Percentiles rank a stretch among this genome's conserved stretches.
phyloP scores from a whole-genome alignment of 2,113 vertebrate species.

The Vidua chalybeata region DNA sequence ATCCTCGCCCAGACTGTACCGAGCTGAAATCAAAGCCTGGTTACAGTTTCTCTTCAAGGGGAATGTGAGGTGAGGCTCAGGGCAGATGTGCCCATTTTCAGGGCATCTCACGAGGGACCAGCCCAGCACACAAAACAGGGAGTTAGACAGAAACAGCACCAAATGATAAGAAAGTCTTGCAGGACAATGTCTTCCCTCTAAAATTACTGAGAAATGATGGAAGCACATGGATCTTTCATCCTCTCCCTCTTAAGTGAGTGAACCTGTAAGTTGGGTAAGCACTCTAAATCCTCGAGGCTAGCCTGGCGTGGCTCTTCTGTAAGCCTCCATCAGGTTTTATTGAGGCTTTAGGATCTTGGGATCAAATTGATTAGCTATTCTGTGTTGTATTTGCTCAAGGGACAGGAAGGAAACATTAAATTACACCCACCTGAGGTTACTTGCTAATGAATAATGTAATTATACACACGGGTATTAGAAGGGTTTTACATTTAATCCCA shows the following conservation, averaged over 20 bases:
- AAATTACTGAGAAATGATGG: not conserved
- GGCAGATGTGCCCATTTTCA: not conserved
- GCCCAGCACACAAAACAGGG: not conserved
- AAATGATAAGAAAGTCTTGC: not conserved
- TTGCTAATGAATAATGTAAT: constrained; percentile 52
- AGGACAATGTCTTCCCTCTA: not conserved
- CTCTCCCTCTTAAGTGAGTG: too few species aligned
- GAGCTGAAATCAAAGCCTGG: not conserved
- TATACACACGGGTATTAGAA: not conserved
- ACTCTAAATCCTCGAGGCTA: not conserved
- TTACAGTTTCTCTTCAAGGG: not conserved
- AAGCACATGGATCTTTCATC: not conserved
- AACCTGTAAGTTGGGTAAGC: not conserved
- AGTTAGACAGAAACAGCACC: not conserved
- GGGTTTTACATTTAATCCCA: not conserved
- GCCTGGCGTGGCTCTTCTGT: not conserved
- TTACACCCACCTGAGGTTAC: constrained; percentile 15
- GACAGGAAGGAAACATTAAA: constrained; percentile 18
- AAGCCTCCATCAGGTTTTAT: not conserved
- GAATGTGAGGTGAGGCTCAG: not conserved
- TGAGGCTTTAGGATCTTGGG: not conserved
- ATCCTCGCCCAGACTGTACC: not conserved
- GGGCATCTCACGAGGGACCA: not conserved
- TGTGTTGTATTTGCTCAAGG: not conserved
- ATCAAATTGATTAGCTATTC: constrained; percentile 14